phyloP scores from a whole-genome alignment of 2,888 invertebrate genomes.

The Micropterix aruncella region DNA sequence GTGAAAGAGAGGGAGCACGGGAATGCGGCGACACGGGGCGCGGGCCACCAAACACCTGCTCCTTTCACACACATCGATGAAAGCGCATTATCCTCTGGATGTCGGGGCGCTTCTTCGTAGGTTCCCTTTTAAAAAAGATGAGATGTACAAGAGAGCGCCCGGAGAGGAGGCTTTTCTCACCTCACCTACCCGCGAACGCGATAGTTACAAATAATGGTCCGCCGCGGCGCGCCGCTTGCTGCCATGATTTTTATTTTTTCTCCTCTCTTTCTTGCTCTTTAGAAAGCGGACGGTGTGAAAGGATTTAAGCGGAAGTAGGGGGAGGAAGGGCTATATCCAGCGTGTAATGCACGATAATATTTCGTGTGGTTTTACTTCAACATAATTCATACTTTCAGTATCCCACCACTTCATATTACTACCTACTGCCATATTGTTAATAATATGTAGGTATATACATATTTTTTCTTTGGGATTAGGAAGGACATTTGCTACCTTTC shows the following conservation, averaged over 20 bases:
- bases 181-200: not conserved
- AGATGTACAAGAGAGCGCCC: not conserved
- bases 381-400: too few relatives aligned
- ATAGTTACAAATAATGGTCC: not conserved
- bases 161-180: not conserved
- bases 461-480: too few relatives aligned
- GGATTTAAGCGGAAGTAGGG: too few relatives aligned
- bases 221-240: not conserved
- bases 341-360: too few relatives aligned
- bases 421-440: too few relatives aligned
- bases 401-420: too few relatives aligned
- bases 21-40: not conserved
- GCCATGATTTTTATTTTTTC: not conserved
- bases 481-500: too few relatives aligned
- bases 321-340: too few relatives aligned
- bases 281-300: too few relatives aligned
- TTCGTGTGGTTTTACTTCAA: too few relatives aligned
- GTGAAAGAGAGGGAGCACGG: not conserved
- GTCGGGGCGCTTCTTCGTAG: not conserved
- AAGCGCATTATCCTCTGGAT: constrained; percentile 11
- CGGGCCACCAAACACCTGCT: not conserved
- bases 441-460: too few relatives aligned
- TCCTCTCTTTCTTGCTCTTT: too few relatives aligned
- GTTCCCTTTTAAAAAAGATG: not conserved
- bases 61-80: constrained; percentile 9